Evolutionary conservation across 1,140 invertebrate species (phyloP).

Genomic region (Chelonus insularis): DNA sequence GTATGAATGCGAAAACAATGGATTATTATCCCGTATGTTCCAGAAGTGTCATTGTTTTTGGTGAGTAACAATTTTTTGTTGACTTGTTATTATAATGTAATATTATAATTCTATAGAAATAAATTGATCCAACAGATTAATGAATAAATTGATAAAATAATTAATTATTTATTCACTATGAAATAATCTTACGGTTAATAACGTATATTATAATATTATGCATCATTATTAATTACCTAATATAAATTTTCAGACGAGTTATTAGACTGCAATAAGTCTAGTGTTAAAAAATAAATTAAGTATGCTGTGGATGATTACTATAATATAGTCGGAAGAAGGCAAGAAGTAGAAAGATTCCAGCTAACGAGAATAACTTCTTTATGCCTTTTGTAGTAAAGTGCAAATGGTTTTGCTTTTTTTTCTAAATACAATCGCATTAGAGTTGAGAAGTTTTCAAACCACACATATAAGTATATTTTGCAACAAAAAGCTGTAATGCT

Average conservation of each 20-base stretch:
- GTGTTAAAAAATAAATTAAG: slow-evolving; percentile 2
- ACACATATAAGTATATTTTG: background rate
- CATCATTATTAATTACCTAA: background rate
- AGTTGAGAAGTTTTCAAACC: background rate
- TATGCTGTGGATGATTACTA: slow-evolving; percentile 15
- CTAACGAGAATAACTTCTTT: slow-evolving; percentile 5
- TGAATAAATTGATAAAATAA: no score
- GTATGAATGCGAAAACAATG: no score
- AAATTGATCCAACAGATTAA: no score
- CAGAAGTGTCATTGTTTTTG: no score
- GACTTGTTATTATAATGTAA: no score
- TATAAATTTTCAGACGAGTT: background rate
- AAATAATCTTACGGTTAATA: no score
- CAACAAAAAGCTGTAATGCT: slow-evolving; percentile 3
- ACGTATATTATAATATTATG: background rate
- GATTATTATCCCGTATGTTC: no score
- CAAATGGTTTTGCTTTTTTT: background rate
- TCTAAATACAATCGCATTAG: background rate
- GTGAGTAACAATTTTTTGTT: no score
- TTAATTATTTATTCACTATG: no score
- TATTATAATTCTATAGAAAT: no score
- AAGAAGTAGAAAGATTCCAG: background rate
- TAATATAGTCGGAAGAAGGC: slow-evolving; percentile 1
- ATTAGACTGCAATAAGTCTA: background rate
- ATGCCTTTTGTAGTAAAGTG: background rate